Evolutionary conservation across 2,113 vertebrate species (phyloP).

Genomic region (Deroptyus accipitrinus): DNA sequence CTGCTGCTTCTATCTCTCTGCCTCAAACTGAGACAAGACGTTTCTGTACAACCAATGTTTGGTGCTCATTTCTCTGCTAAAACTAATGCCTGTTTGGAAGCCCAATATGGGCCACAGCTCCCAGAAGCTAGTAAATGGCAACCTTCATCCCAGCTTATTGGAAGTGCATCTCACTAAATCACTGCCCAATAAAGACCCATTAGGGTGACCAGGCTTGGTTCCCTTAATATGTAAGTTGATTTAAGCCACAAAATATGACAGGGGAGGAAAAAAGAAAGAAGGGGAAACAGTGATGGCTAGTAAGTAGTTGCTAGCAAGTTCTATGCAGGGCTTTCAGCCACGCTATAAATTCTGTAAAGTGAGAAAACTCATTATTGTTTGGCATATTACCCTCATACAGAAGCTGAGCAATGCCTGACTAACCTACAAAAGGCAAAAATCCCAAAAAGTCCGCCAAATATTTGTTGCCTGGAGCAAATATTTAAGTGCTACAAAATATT

Average conservation of each 20-base stretch:
- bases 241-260: background rate
- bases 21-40: background rate
- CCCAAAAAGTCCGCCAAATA: background rate
- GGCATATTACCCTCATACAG: background rate
- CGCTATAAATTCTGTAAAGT: background rate
- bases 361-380: background rate
- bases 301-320: background rate
- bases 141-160: background rate
- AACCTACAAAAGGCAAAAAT: background rate
- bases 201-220: background rate
- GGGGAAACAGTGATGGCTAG: background rate
- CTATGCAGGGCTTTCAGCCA: background rate
- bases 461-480: background rate
- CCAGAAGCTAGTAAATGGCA: background rate
- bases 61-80: background rate
- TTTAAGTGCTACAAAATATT: background rate
- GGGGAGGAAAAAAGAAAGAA: background rate
- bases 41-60: background rate
- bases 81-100: background rate
- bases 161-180: background rate
- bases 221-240: background rate
- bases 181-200: background rate
- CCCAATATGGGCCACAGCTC: background rate
- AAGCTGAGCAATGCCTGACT: background rate
- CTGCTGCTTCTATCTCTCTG: background rate